Percentiles rank a stretch among this genome's conserved stretches.
phyloP scores from a whole-genome alignment of 2,888 invertebrate species.

The Ochropacha duplaris region DNA sequence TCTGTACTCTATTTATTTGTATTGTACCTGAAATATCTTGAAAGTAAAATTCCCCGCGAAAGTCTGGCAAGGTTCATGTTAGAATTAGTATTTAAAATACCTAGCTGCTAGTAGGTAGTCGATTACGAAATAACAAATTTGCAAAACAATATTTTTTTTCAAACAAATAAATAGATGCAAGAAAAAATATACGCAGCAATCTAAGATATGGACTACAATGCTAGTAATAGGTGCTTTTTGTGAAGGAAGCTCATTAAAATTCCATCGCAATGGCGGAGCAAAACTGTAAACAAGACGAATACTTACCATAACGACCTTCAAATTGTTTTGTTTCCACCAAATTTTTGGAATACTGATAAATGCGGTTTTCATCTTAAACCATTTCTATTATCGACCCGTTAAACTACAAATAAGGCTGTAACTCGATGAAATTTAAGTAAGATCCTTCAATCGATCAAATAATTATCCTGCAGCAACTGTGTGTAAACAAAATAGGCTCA shows the following conservation, averaged over 20 bases:
- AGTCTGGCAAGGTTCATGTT: too few species aligned
- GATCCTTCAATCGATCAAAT: too few species aligned
- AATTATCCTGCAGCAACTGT: background rate
- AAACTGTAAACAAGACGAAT: background rate
- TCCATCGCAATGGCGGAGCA: background rate
- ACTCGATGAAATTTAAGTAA: too few species aligned
- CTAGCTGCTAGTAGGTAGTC: background rate
- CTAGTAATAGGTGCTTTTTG: background rate
- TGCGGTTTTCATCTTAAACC: background rate
- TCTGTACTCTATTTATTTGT: too few species aligned
- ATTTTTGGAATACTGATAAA: background rate
- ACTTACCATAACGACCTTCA: background rate
- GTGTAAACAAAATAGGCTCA: background rate
- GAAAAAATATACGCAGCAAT: background rate
- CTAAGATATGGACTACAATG: background rate
- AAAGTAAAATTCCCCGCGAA: too few species aligned
- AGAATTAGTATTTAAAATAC: background rate
- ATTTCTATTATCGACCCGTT: background rate
- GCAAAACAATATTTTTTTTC: background rate
- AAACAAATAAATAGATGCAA: background rate
- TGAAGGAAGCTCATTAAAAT: background rate
- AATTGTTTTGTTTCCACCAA: background rate
- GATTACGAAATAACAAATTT: background rate
- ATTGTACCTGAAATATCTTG: too few species aligned
- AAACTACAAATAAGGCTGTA: too few species aligned